A percentile compares a stretch with the other conserved stretches of the same genome.
Evolutionary conservation across 2,888 invertebrate genomes (phyloP).

Genomic region (Erebia ligea): DNA sequence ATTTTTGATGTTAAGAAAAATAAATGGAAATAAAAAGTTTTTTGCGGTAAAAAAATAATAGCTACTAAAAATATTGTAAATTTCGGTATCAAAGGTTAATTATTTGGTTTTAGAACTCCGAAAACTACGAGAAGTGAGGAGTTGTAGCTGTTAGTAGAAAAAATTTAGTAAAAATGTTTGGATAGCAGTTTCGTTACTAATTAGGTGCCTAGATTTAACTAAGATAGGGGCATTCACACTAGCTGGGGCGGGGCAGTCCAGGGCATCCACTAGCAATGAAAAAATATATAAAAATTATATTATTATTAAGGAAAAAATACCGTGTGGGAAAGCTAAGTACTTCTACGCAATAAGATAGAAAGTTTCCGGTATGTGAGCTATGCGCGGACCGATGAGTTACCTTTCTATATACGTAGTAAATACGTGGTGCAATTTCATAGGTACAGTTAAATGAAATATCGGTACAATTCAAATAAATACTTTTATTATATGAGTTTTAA

Average conservation of each 20-base stretch:
- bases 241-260: conserved; percentile 72
- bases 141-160: conserved; percentile 55
- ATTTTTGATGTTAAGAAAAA: background rate
- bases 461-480: conserved; percentile 72
- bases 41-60: background rate
- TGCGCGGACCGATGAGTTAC: conserved; percentile 46
- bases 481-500: conserved; percentile 77
- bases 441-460: conserved; percentile 72
- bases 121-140: conserved; percentile 63
- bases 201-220: conserved; percentile 70
- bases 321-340: conserved; percentile 67
- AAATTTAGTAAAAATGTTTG: conserved; percentile 52
- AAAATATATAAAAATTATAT: conserved; percentile 61
- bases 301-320: conserved; percentile 57
- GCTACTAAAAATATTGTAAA: background rate
- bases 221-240: conserved; percentile 78
- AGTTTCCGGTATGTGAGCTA: conserved; percentile 81
- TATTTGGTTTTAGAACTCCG: conserved; percentile 68
- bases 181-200: conserved; percentile 74
- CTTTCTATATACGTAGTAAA: background rate
- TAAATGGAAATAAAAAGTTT: background rate
- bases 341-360: conserved; percentile 59
- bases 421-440: conserved; percentile 48
- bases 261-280: conserved; percentile 80
- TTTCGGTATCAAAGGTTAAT: background rate